A percentile compares a stretch with the other conserved stretches of the same genome.
Evolutionary conservation across 2,113 vertebrate genomes (phyloP).

Genomic region (Genyomyrus donnyi): DNA sequence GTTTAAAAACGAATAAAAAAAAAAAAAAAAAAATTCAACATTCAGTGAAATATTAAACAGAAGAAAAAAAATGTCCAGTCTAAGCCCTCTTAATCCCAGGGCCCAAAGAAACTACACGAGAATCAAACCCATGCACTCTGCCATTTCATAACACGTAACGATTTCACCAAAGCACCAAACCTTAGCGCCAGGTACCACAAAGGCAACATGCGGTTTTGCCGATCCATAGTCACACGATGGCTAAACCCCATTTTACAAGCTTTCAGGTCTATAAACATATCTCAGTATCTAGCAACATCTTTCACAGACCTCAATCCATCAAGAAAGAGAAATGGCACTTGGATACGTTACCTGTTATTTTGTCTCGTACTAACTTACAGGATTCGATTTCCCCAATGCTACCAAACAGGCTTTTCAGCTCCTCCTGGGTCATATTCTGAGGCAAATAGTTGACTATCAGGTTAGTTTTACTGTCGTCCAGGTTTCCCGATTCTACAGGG

Average conservation of each 20-base stretch:
- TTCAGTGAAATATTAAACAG: neutral
- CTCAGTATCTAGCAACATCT: neutral
- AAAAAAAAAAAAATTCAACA: neutral
- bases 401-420: slow-evolving; percentile 91
- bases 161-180: neutral
- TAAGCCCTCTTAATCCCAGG: neutral
- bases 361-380: slow-evolving; percentile 95
- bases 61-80: neutral
- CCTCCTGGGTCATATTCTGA: slow-evolving; percentile 96
- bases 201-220: neutral
- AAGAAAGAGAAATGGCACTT: neutral
- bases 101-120: neutral
- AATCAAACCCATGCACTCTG: neutral
- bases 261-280: neutral
- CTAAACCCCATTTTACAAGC: neutral
- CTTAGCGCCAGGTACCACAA: neutral
- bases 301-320: neutral
- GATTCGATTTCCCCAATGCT: slow-evolving; percentile 97
- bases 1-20: neutral
- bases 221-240: neutral
- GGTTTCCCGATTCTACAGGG: slow-evolving; percentile 82
- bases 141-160: neutral
- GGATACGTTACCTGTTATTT: slow-evolving; percentile 83
- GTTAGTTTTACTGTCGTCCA: slow-evolving; percentile 98
- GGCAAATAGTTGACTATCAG: slow-evolving; percentile 98